Conservation (phyloP, 1,140 invertebrate genomes). For the Panagrolaimus sp. region DNA sequence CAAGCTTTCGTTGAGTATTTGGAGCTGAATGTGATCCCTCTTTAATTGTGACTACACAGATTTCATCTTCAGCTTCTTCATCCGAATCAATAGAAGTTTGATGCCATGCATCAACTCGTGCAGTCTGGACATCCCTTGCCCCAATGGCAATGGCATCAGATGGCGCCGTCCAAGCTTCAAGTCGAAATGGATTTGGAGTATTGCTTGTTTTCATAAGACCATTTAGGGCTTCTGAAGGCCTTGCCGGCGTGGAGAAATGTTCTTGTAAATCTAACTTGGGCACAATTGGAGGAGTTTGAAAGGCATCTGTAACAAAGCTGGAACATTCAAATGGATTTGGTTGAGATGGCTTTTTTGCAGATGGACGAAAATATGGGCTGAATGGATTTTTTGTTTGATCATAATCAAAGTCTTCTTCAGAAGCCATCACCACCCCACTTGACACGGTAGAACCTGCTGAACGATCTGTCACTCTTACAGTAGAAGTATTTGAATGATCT, state of each 20-base stretch:
- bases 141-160: too few relatives aligned
- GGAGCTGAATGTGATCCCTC: constrained; percentile 16
- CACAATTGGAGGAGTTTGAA: constrained; percentile 17
- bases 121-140: constrained; percentile 18
- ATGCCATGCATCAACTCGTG: neutral
- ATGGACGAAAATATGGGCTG: constrained; percentile 24
- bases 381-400: constrained; percentile 32
- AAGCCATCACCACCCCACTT: neutral
- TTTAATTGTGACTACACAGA: neutral
- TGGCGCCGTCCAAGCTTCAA: constrained; percentile 28
- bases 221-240: constrained; percentile 15
- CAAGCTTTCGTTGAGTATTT: constrained; percentile 27
- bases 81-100: neutral
- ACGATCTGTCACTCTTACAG: neutral
- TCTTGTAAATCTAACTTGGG: constrained; percentile 18
- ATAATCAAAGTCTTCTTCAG: constrained; percentile 13
- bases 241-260: neutral
- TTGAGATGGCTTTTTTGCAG: constrained; percentile 3
- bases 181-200: constrained; percentile 31
- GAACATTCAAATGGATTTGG: constrained; percentile 10
- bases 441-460: neutral
- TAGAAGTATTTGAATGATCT: neutral
- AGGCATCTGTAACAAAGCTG: neutral
- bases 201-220: constrained; percentile 17
- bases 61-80: neutral